Base-by-base conservation (phyloP, 2,113 vertebrate species). In the Ornithorhynchus anatinus region DNA sequence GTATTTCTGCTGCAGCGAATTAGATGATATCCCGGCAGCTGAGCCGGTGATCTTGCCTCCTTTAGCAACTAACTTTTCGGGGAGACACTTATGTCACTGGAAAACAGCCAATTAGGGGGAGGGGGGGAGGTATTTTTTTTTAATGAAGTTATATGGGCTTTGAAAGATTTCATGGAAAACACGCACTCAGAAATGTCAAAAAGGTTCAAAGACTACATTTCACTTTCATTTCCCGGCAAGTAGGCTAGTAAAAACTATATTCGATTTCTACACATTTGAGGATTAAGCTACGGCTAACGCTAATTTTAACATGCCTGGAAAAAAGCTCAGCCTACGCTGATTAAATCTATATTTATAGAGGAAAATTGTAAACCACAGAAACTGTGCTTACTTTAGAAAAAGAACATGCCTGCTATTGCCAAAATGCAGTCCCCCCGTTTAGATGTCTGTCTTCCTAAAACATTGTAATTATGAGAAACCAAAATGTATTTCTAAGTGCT, bases 261-360 rank as follows among this genome's bases (percentile, higher is more conserved):
- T 82, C 71, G 50, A 72, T 63, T 76, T 76, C 67, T 16, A 72
- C 20, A 60, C 23, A 78, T 68, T 75, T 75, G 67, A 80, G 70
- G 53, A 69, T 75, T 88, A 90, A 77, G 35, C 40, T 59, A 82
- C 2, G 40, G 48, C 33, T 85, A 71, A 15, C 77, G 59, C 59
- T 89, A 86, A 91, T 87, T 86, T 86, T 76, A 88, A 85, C 45
- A 88, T 57, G 66, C 67, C 72, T 83, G 79, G 79, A 77, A 89
- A 79, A 82, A 87, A 81, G 37, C 81, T 77, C 82, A 87, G 73
- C 73, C 80, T 77, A 82, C 20, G 20, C 40, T 61, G 80, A 91
- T 89, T 91, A 86, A 82, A 89, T 87, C 86, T 91, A 69, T 89
- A 87, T 89, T 91, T 89, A 79, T 83, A 89, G 84, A 90, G 79